Conservation (phyloP, 2,113 vertebrate species). For the Cyphomyrus discorhynchus region DNA sequence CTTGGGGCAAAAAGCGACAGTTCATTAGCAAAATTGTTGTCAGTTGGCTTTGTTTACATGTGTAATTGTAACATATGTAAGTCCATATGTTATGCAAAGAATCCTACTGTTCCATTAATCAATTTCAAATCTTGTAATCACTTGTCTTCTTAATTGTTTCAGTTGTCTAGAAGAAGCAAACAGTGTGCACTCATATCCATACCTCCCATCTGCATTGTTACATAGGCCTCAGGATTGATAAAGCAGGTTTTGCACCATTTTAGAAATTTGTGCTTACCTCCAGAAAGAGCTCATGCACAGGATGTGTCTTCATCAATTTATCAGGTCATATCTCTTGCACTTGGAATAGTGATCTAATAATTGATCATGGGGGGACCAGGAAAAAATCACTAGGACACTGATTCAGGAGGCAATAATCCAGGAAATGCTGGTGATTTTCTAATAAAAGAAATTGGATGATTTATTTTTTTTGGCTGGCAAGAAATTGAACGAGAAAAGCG, state of each 20-base stretch:
- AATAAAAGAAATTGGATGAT: neutral
- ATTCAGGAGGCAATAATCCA: neutral
- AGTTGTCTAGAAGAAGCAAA: neutral
- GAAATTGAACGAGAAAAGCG: neutral
- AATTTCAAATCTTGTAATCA: neutral
- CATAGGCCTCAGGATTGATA: neutral
- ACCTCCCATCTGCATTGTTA: neutral
- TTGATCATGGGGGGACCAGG: neutral
- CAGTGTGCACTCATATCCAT: neutral
- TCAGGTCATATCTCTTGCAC: neutral
- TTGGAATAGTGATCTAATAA: neutral
- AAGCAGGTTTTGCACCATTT: neutral
- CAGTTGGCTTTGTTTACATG: neutral
- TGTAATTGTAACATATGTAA: neutral
- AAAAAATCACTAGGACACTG: neutral
- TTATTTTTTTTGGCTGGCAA: neutral
- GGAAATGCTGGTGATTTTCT: neutral
- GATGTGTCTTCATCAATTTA: neutral
- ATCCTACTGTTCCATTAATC: neutral
- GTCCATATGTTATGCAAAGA: neutral
- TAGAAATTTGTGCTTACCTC: neutral
- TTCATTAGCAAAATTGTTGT: neutral
- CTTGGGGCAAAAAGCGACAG: neutral
- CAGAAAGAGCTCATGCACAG: neutral
- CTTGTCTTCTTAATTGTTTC: neutral